Base-by-base conservation (phyloP, 1,140 invertebrate genomes). In the Trichonephila inaurata region DNA sequence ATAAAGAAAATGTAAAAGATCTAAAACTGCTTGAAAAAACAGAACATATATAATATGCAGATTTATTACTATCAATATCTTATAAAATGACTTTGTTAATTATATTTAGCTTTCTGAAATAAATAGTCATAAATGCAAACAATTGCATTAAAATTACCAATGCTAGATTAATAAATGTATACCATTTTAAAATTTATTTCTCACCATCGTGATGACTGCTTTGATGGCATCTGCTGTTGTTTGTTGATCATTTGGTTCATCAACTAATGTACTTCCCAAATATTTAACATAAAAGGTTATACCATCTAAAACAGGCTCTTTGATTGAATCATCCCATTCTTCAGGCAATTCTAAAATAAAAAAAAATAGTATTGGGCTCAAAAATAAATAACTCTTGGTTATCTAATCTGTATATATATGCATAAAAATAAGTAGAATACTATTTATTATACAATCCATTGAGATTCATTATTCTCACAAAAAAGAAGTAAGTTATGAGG, bases 201-300 rank as follows among this genome's bases (percentile, higher is more conserved):
- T 95, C 94, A 96, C 97, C 96, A 97, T 97, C 94, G 96, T 96
- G 94, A 97, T 97, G 95, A 98, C 97, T 62, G 96, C 97, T 95
- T 97, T 97, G 81, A 98, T 97, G 66, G 97, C 97, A 94, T 97
- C 97, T 10, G 97, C 96, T 33, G 97, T 97, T 44, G 96, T 96
- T 94, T 97, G 96, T 94, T 97, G 96, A 88, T 96, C 97, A 69
- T 96, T 96, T 16, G 97, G 96, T 94, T 97, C 96, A 94, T 97
- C 97, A 51, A 97, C 97, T 33, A 97, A 95, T 44, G 97, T 97
- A 94, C 96, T 97, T 24, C 97, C 97, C 86, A 98, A 96, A 96
- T 97, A 98, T 96, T 98, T 97, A 91, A 97, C 96, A 95, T 97
- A 96, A 95, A 97, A 97, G 61, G 97, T 97, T 60, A 97, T 95